Percentiles rank a stretch among this genome's conserved stretches.
phyloP scores from a whole-genome alignment of 2,888 invertebrate genomes.

The Mechanitis mazaeus region DNA sequence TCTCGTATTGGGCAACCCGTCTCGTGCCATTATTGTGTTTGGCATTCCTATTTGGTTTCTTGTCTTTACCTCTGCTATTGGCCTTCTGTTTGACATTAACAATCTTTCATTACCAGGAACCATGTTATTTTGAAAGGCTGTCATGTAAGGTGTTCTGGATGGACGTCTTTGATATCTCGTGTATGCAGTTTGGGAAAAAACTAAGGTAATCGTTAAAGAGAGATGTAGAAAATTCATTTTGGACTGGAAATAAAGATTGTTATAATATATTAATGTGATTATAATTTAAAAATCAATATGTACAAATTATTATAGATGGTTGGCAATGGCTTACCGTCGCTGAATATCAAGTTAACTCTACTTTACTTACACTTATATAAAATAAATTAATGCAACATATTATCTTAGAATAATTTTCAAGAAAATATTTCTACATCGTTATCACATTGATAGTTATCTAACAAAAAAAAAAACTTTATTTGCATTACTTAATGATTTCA shows the following conservation, averaged over 20 bases:
- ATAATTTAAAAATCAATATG: not conserved
- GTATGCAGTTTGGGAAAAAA: slow-evolving; percentile 11
- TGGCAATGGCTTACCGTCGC: not conserved
- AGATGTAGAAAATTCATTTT: slow-evolving; percentile 21
- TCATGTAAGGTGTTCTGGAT: slow-evolving; percentile 23
- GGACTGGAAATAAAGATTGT: not conserved
- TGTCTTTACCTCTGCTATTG: slow-evolving; percentile 3
- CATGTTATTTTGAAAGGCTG: slow-evolving; percentile 38
- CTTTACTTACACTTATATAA: slow-evolving; percentile 2
- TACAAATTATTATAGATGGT: not conserved
- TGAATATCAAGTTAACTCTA: not conserved
- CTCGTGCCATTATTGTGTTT: slow-evolving; percentile 3
- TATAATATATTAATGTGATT: not conserved
- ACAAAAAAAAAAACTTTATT: not conserved
- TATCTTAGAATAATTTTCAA: slow-evolving; percentile 1
- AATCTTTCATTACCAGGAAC: slow-evolving; percentile 37
- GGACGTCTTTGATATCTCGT: slow-evolving; percentile 23
- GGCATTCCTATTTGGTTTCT: slow-evolving; percentile 2
- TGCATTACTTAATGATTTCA: not conserved
- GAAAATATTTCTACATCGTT: not conserved
- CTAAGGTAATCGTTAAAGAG: slow-evolving; percentile 14
- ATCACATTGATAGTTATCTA: not conserved
- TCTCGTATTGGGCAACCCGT: slow-evolving; percentile 12
- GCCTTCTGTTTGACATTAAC: slow-evolving; percentile 23
- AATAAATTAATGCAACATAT: not conserved